These are phyloP conservation scores for Protophormia terraenovae DNA, from an alignment of 2,888 invertebrate species.

Conservation along the genomic window DNA sequence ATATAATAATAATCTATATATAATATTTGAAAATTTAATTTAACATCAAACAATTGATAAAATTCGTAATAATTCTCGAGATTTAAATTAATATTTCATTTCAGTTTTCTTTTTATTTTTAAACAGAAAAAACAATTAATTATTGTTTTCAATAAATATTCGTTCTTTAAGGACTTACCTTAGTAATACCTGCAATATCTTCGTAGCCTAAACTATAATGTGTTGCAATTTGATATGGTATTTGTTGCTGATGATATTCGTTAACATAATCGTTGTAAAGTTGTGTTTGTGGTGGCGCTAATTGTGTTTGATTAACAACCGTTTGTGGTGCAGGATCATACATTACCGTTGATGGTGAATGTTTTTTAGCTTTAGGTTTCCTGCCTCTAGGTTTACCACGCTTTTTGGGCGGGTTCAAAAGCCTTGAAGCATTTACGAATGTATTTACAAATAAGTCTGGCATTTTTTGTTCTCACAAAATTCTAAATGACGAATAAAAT, in stretches of 20 bases:
- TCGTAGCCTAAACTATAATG: conserved; percentile 63
- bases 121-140: not conserved
- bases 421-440: conserved; percentile 64
- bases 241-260: conserved; percentile 63
- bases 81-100: conserved; percentile 22
- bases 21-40: conserved; percentile 55
- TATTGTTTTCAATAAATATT: conserved; percentile 42
- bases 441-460: conserved; percentile 67
- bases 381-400: conserved; percentile 66
- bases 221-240: conserved; percentile 53
- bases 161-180: conserved; percentile 37
- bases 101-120: not conserved
- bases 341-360: conserved; percentile 42
- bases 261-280: conserved; percentile 68
- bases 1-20: conserved; percentile 10
- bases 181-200: conserved; percentile 61
- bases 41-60: conserved; percentile 36
- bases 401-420: conserved; percentile 65
- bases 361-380: conserved; percentile 64
- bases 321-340: conserved; percentile 51
- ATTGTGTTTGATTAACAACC: conserved; percentile 30
- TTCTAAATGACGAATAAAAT: conserved; percentile 36
- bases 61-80: conserved; percentile 57
- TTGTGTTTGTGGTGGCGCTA: conserved; percentile 44
- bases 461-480: conserved; percentile 53